phyloP scores from a whole-genome alignment of 2,113 vertebrate species.

The Paradoxurus hermaphroditus region DNA sequence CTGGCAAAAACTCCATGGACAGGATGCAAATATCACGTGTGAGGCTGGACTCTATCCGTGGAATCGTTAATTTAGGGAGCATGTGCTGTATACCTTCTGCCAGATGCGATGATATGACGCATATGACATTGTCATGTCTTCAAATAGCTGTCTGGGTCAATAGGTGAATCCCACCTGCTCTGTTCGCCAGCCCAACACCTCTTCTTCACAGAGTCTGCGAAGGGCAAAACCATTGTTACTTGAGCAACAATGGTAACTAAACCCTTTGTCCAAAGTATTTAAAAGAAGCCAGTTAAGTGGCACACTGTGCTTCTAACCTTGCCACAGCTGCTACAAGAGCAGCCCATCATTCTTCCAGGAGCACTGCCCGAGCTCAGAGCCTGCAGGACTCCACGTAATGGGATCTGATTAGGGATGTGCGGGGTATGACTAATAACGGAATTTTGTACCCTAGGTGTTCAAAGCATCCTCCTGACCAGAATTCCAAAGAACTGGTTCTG shows the following conservation, averaged over 20 bases:
- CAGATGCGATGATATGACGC: not conserved
- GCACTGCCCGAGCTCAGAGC: not conserved
- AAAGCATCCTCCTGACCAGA: conserved; percentile 77
- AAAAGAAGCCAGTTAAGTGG: not conserved
- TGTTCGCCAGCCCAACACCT: not conserved
- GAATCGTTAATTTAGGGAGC: not conserved
- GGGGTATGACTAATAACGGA: conserved; percentile 74
- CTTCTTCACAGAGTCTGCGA: not conserved
- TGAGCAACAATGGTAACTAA: not conserved
- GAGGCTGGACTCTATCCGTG: not conserved
- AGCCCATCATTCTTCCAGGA: not conserved
- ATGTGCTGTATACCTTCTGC: not conserved
- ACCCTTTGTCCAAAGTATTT: not conserved
- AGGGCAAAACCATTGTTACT: not conserved
- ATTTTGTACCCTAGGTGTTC: conserved; percentile 73
- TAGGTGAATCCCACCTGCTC: not conserved
- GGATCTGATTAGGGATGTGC: conserved; percentile 66
- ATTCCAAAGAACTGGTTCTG: conserved; percentile 77
- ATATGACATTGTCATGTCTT: rapidly evolving
- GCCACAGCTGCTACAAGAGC: not conserved
- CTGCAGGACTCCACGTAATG: conserved; percentile 24
- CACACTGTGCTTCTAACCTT: not conserved
- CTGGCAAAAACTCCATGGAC: not conserved
- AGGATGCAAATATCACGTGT: not conserved
- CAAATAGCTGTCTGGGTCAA: not conserved